Conservation (phyloP, 2,797 vertebrate species). For the Molothrus ater region DNA sequence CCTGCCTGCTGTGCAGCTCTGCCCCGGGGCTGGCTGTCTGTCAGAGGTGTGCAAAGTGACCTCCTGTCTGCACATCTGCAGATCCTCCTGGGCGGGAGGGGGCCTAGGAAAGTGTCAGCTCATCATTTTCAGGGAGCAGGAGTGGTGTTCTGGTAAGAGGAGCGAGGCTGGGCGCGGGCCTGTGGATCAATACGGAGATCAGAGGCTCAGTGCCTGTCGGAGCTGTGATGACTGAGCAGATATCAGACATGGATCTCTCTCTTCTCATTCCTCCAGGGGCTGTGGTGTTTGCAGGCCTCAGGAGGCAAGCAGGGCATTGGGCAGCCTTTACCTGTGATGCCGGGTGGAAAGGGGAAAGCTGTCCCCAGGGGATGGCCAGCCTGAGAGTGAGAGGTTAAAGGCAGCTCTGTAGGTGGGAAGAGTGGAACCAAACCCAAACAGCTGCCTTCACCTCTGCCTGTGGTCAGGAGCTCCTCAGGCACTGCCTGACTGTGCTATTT, state of each 20-base stretch:
- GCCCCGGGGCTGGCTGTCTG: neutral
- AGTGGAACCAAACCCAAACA: neutral
- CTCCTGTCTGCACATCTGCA: neutral
- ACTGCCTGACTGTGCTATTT: neutral
- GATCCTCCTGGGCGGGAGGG: neutral
- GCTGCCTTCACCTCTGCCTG: neutral
- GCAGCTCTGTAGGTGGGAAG: neutral
- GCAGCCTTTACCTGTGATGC: neutral
- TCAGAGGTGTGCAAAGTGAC: neutral
- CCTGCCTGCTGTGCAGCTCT: neutral
- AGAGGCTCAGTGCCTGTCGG: slow-evolving; percentile 6
- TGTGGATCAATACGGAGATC: slow-evolving; percentile 33
- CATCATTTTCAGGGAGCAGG: neutral
- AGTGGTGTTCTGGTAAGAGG: slow-evolving; percentile 63
- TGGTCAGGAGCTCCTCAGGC: neutral
- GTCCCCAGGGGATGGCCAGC: neutral
- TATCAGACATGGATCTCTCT: neutral
- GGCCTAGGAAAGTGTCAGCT: slow-evolving; percentile 21
- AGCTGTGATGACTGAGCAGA: slow-evolving; percentile 61
- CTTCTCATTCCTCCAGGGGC: neutral
- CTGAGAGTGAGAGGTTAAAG: neutral
- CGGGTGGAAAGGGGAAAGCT: neutral
- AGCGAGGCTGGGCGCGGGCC: neutral
- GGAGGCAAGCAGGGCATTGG: neutral
- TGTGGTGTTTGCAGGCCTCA: neutral